Conservation (phyloP, 2,113 vertebrate genomes). For the Grammomys surdaster region DNA sequence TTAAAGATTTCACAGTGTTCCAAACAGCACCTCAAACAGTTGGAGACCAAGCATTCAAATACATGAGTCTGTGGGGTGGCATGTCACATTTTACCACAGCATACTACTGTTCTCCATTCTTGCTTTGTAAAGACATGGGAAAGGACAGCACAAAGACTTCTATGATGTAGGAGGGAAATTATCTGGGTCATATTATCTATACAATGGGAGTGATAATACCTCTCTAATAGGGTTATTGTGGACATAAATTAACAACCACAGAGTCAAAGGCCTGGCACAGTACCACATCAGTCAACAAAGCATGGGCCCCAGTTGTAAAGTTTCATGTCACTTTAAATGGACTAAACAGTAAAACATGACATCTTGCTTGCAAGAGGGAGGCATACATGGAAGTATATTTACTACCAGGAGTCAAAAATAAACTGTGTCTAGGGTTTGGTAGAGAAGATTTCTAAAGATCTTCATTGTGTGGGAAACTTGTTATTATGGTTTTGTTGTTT, state of each 20-base stretch:
- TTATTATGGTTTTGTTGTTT: not conserved
- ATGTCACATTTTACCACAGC: not conserved
- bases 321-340: not conserved
- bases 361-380: not conserved
- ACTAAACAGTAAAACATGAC: not conserved
- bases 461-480: not conserved
- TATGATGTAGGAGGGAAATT: not conserved
- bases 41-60: not conserved
- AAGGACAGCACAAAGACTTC: not conserved
- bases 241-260: not conserved
- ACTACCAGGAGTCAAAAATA: not conserved
- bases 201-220: not conserved
- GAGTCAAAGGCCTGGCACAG: not conserved
- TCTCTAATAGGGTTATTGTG: not conserved
- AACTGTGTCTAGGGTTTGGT: not conserved
- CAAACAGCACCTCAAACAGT: not conserved
- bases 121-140: not conserved
- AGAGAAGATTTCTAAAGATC: not conserved
- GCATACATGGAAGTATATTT: not conserved
- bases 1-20: not conserved
- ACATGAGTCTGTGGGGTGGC: not conserved
- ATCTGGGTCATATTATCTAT: not conserved
- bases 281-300: not conserved
- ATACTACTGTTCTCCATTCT: not conserved
- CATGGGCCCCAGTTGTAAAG: not conserved